Percentiles rank a stretch among this genome's conserved stretches.
Evolutionary conservation across 2,888 invertebrate species (phyloP).

Genomic region (Leucophora obtusa): DNA sequence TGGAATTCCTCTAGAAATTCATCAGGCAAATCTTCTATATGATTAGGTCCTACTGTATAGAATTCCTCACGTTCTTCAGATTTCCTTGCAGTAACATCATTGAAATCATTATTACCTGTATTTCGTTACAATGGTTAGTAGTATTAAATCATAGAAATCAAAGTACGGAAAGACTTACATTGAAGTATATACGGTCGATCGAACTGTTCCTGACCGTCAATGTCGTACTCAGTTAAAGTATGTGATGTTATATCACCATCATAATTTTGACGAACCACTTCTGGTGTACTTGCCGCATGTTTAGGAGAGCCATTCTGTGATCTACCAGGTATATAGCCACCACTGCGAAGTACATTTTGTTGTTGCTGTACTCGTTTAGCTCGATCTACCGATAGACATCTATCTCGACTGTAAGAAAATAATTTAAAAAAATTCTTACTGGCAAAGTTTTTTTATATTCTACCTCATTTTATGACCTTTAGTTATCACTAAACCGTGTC

Average conservation of each 20-base stretch:
- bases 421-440: background rate
- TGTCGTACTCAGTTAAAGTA: conserved; percentile 63
- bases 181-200: conserved; percentile 59
- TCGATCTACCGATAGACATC: conserved; percentile 30
- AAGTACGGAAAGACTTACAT: conserved; percentile 48
- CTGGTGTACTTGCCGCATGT: conserved; percentile 20
- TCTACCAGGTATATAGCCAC: conserved; percentile 17
- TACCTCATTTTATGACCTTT: conserved; percentile 5
- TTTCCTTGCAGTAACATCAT: background rate
- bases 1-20: conserved; percentile 55
- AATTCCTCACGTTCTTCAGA: background rate
- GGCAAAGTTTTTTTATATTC: background rate
- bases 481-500: background rate
- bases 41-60: conserved; percentile 2
- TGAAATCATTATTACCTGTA: conserved; percentile 30
- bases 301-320: conserved; percentile 22
- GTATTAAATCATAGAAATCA: background rate
- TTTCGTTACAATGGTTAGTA: background rate
- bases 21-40: conserved; percentile 35
- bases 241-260: conserved; percentile 52
- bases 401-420: conserved; percentile 22
- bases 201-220: conserved; percentile 62
- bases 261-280: conserved; percentile 21
- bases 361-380: background rate
- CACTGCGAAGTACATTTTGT: conserved; percentile 27